Evolutionary conservation across 2,797 vertebrate genomes (phyloP).

Genomic region (Pteropus rufus): DNA sequence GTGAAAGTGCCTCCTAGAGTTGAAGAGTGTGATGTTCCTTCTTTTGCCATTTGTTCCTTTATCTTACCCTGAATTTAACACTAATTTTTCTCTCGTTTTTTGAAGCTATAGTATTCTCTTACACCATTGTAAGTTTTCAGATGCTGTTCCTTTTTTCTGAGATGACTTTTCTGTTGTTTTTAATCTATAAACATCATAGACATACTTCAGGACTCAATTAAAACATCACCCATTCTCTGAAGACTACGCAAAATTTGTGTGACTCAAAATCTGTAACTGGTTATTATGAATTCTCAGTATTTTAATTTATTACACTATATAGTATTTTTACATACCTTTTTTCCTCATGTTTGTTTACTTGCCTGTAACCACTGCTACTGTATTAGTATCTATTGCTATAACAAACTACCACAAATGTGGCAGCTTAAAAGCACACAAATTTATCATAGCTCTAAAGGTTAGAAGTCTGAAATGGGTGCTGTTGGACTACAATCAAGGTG

Average conservation of each 20-base stretch:
- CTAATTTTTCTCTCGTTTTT: neutral
- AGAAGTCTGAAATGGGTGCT: neutral
- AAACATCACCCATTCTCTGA: neutral
- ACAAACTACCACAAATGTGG: neutral
- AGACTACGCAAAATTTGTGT: neutral
- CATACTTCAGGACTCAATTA: neutral
- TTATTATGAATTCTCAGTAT: neutral
- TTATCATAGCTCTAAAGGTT: neutral
- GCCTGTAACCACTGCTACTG: neutral
- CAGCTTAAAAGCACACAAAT: neutral
- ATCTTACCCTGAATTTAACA: neutral
- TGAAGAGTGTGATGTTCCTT: neutral
- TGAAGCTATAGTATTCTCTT: neutral
- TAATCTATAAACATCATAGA: neutral
- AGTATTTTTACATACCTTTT: neutral
- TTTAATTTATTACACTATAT: neutral
- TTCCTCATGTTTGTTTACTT: neutral
- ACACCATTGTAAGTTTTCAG: neutral
- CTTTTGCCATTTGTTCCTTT: neutral
- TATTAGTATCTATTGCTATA: neutral
- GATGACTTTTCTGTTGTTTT: neutral
- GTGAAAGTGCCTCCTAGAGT: neutral
- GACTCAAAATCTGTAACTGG: neutral
- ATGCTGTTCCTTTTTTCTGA: neutral
- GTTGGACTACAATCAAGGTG: neutral